Base-by-base conservation (phyloP, 2,797 vertebrate species). In the Champsocephalus esox region DNA sequence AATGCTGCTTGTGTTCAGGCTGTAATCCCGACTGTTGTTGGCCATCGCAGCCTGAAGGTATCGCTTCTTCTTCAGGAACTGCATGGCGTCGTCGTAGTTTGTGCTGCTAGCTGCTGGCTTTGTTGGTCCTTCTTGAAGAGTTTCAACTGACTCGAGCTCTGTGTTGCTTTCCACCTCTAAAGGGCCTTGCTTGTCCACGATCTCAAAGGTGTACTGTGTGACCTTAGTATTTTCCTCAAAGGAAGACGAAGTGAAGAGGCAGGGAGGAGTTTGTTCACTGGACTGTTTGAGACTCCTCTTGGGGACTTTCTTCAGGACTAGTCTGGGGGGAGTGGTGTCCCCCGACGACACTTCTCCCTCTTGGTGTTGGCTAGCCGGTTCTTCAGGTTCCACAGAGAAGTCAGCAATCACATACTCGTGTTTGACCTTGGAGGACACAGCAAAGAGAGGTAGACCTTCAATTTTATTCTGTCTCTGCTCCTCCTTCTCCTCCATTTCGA, bases 81-180 rank as follows among this genome's bases (percentile, higher is more conserved):
- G 98, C 97, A 99, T 98, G 92, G 98, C 98, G 14, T 99, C 98
- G 0, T 99, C 98, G 1, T 99, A 99, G 85, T 99, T 99, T 88
- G 97, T 98, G 91, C 97, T 99, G 94, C 95, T 98, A 50, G 96
- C 93, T 50, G 96, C 94, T 41, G 97, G 97, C 87, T 99, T 99
- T 49, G 96, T 90, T 75, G 96, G 95, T 69, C 96, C 97, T 70
- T 95, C 97, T 80, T 97, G 97, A 76, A 98, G 94, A 3, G 95
- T 90, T 84, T 99, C 97, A 0, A 96, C 97, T 10, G 97, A 95
- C 88, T 99, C 98, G 0, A 98, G 95, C 69, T 98, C 98, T 58
- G 96, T 85, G 86, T 94, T 96, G 87, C 95, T 94, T 77, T 98
- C 97, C 0, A 96, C 96, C 46, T 98, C 98, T 87, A 99, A 89